Evolutionary conservation across 1,140 invertebrate genomes (phyloP), one percentile per base, ranked within the genome.

Genomic region (Drosophila paulistorum): DNA sequence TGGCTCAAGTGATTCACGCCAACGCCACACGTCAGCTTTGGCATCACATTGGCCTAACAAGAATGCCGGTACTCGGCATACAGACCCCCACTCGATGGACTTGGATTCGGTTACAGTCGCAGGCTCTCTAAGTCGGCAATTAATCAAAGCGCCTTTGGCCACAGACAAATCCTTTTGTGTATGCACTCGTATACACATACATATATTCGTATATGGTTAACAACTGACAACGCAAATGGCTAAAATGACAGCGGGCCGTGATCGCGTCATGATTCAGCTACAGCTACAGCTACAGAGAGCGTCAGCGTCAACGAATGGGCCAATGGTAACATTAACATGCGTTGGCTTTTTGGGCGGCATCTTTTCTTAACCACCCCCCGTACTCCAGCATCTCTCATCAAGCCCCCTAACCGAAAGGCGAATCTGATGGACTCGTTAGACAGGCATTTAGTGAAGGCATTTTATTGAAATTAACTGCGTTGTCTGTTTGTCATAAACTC

Each of bases 111-210:
- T 51, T 51, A 23, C 45, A 23, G 45, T 51, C 45, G 48, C 48
- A 65, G 67, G 68, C 63, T 39, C 80, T 84, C 84, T 79, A 81
- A 89, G 84, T 87, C 84, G 85, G 84, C 84, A 89, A 89, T 89
- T 89, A 89, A 89, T 89, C 84, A 89, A 89, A 89, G 84, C 84
- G 77, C 84, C 80, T 79, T 78, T 55, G 80, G 85, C 81, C 84
- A 73, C 84, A 71, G 71, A 84, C 84, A 90, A 84, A 89, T 89
- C 74, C 84, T 84, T 85, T 85, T 79, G 82, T 81, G 69, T 72
- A 64, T 65, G 71, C 77, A 61, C 54, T 78, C 63, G 59, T 37
- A 10, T 10, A 11, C 10, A 11, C 10, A 37, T 37, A 13, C 4
- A 13, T 67, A 64, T 66, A 71, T 41, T 67, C 81, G 61, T 76